A percentile compares a stretch with the other conserved stretches of the same genome.
Evolutionary conservation across 2,797 vertebrate species (phyloP).

Genomic region (Oryzias dopingdopingensis): DNA sequence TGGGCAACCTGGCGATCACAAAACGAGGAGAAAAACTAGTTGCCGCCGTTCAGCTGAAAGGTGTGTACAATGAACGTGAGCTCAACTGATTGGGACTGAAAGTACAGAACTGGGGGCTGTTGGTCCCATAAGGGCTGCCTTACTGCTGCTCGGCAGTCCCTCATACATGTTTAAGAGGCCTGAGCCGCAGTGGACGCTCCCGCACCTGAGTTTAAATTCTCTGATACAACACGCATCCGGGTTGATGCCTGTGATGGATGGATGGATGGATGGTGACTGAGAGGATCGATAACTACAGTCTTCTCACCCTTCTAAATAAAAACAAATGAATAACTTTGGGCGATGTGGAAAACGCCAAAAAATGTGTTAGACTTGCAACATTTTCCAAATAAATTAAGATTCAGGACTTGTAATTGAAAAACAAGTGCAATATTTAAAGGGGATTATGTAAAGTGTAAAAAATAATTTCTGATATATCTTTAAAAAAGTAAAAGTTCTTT

Average conservation of each 20-base stretch:
- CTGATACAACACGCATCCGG: constrained; percentile 58
- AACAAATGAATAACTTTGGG: background rate
- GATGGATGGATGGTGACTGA: constrained; percentile 20
- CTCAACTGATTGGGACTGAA: constrained; percentile 74
- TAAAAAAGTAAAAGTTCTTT: no score
- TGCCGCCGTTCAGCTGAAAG: constrained; percentile 64
- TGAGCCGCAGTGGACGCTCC: constrained; percentile 51
- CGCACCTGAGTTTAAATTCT: constrained; percentile 60
- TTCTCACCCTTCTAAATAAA: no score
- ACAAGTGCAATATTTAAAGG: no score
- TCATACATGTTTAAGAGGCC: constrained; percentile 82
- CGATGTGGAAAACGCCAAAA: background rate
- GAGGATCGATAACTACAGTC: constrained; percentile 32
- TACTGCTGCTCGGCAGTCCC: constrained; percentile 64
- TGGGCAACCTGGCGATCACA: constrained; percentile 46
- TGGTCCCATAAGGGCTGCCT: constrained; percentile 74
- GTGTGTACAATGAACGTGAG: constrained; percentile 74
- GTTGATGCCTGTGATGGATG: constrained; percentile 63
- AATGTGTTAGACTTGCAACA: no score
- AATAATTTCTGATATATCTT: no score
- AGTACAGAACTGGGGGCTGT: constrained; percentile 76
- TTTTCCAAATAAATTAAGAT: no score
- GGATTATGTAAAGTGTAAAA: no score
- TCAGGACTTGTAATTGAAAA: no score
- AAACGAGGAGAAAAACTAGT: constrained; percentile 33